These are phyloP conservation scores for Narcine bancroftii DNA, from an alignment of 2,113 vertebrate genomes.

Conservation along the genomic window DNA sequence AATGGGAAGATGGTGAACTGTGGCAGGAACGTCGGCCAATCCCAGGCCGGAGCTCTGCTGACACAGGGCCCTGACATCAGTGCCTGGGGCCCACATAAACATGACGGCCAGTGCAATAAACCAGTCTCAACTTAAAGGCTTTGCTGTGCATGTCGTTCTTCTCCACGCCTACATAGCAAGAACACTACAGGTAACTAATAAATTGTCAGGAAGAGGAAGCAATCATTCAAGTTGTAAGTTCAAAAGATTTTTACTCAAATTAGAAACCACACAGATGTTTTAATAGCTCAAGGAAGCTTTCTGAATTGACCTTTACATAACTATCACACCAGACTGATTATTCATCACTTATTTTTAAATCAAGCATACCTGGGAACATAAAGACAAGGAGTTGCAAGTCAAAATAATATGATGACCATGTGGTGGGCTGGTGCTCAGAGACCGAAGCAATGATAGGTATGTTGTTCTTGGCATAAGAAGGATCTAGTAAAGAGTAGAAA, in stretches of 20 bases:
- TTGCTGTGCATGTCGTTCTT: too few species aligned
- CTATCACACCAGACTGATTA: not conserved
- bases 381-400: constrained; percentile 97
- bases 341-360: not conserved
- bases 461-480: constrained; percentile 97
- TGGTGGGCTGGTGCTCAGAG: constrained; percentile 96
- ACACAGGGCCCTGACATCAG: too few species aligned
- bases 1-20: too few species aligned
- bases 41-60: too few species aligned
- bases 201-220: not conserved
- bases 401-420: constrained; percentile 98
- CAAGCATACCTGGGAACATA: constrained; percentile 85
- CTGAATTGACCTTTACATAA: not conserved
- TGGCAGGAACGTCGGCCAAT: too few species aligned
- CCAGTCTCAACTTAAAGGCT: too few species aligned
- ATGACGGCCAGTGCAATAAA: too few species aligned
- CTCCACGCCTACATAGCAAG: too few species aligned
- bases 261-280: not conserved
- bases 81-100: too few species aligned
- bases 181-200: not conserved
- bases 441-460: constrained; percentile 97
- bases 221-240: not conserved
- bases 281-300: not conserved
- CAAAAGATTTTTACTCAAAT: not conserved
- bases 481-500: constrained; percentile 94